Percentiles rank a stretch among this genome's conserved stretches.
phyloP scores from a whole-genome alignment of 1,140 invertebrate species.

The Laupala kohalensis region DNA sequence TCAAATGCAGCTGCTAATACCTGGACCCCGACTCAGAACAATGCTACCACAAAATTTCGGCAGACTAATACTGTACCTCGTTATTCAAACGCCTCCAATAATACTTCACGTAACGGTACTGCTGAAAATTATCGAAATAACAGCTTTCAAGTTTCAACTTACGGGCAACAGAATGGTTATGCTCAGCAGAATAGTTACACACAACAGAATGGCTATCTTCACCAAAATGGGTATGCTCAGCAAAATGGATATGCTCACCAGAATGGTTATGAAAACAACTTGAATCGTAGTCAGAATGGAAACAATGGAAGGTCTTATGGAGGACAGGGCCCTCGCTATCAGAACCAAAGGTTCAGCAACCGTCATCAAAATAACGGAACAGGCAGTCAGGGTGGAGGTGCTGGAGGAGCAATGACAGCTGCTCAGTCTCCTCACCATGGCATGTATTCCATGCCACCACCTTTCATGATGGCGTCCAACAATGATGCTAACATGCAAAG shows the following conservation, averaged over 20 bases:
- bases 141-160: slow-evolving; percentile 2
- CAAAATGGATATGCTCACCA: slow-evolving; percentile 7
- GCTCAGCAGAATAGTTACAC: slow-evolving; percentile 2
- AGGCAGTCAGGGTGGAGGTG: not conserved
- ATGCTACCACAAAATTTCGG: not conserved
- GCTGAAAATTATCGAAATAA: not conserved
- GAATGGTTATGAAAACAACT: slow-evolving; percentile 1
- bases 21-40: not conserved
- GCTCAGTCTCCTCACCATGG: slow-evolving; percentile 22
- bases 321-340: slow-evolving; percentile 20
- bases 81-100: not conserved
- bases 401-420: slow-evolving; percentile 14
- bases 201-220: slow-evolving; percentile 5
- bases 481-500: slow-evolving; percentile 36
- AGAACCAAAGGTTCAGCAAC: slow-evolving; percentile 24
- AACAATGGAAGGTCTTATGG: slow-evolving; percentile 17
- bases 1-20: not conserved
- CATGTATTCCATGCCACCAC: slow-evolving; percentile 37
- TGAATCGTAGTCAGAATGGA: slow-evolving; percentile 5
- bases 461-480: slow-evolving; percentile 34
- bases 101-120: not conserved
- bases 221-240: slow-evolving; percentile 4
- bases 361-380: slow-evolving; percentile 14
- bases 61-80: not conserved
- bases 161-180: slow-evolving; percentile 2